Conservation (phyloP, 1,140 invertebrate species). For the Hycleus phaleratus region DNA sequence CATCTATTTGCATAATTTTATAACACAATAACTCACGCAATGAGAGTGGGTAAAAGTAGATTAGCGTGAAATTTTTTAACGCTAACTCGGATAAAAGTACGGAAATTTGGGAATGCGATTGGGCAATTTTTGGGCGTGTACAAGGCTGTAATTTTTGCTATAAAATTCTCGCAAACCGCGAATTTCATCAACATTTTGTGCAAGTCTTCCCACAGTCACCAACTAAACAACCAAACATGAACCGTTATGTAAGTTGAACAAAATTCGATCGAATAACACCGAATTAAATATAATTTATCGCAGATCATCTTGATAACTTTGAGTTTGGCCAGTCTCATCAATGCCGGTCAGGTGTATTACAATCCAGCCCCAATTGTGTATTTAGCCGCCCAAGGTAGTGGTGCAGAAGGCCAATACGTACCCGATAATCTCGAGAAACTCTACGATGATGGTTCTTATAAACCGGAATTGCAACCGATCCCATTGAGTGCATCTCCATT, state of each 20-base stretch:
- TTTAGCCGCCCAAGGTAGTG: slow-evolving; percentile 24
- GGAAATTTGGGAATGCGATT: too few relatives aligned
- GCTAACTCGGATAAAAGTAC: background rate
- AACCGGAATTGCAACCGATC: slow-evolving; percentile 17
- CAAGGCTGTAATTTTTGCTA: too few relatives aligned
- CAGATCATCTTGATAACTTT: slow-evolving; percentile 15
- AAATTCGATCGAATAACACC: slow-evolving; percentile 3
- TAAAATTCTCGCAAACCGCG: background rate
- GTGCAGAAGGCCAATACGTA: slow-evolving; percentile 34
- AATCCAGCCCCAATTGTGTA: slow-evolving; percentile 4
- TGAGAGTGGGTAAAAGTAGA: background rate
- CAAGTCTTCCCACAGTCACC: background rate
- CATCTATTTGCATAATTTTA: too few relatives aligned
- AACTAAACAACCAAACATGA: background rate
- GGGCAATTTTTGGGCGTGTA: too few relatives aligned
- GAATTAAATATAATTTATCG: slow-evolving; percentile 25
- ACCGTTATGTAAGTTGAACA: background rate
- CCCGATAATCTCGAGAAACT: slow-evolving; percentile 31
- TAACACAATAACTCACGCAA: too few relatives aligned
- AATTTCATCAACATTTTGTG: background rate
- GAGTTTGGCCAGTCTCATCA: slow-evolving; percentile 12
- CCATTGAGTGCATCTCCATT: background rate
- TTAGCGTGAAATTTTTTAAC: background rate
- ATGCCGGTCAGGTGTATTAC: slow-evolving; percentile 1
- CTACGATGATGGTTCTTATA: slow-evolving; percentile 38